Evolutionary conservation across 2,888 invertebrate species (phyloP).

Genomic region (Lithophane leautieri): DNA sequence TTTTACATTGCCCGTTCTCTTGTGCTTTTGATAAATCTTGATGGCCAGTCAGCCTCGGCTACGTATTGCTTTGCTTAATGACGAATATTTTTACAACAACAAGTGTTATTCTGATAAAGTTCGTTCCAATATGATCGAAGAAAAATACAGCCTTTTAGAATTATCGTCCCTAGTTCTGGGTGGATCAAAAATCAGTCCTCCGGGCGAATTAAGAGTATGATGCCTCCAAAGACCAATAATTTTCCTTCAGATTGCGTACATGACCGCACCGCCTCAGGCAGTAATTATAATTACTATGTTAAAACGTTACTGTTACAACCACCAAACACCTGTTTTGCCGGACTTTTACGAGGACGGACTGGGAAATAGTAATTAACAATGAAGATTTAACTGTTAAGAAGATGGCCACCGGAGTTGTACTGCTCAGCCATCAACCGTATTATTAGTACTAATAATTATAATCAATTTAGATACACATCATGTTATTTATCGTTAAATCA

Average conservation of each 20-base stretch:
- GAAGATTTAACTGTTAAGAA: constrained; percentile 18
- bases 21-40: neutral
- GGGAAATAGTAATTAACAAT: constrained; percentile 29
- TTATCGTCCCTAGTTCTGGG: neutral
- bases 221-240: neutral
- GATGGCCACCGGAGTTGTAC: constrained; percentile 1
- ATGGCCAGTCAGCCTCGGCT: neutral
- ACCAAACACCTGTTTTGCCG: constrained; percentile 19
- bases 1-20: neutral
- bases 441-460: neutral
- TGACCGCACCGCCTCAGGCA: constrained; percentile 23
- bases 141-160: neutral
- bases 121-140: neutral
- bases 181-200: neutral
- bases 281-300: constrained; percentile 17
- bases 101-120: neutral
- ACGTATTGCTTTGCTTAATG: neutral
- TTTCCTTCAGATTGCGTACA: neutral
- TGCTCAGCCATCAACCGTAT: constrained; percentile 1
- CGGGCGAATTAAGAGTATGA: neutral
- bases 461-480: neutral
- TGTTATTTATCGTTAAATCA: neutral
- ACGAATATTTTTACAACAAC: neutral
- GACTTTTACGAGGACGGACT: constrained; percentile 21
- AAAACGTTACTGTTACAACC: constrained; percentile 14